Evolutionary conservation across 2,888 invertebrate species (phyloP), one percentile per base, ranked within the genome.

Genomic region (Plagiodera versicolora): DNA sequence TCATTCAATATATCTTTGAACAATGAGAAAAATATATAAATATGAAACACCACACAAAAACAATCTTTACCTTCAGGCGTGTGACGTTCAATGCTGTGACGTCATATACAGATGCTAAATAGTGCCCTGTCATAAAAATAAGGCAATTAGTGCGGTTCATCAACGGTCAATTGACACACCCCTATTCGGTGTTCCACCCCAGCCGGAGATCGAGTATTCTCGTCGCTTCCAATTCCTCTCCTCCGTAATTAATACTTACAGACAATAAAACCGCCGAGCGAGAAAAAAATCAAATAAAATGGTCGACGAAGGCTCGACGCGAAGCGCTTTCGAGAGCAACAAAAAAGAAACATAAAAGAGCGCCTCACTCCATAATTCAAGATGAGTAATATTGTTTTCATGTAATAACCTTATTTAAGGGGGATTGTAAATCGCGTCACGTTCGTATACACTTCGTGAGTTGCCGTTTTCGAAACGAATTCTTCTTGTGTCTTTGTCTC

Each of bases 391-490:
- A 75, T 74, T 75, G 74, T 75, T 75, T 75, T 73, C 72, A 66
- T 74, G 74, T 75, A 74, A 74, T 74, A 75, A 75, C 74, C 74
- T 74, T 72, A 75, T 75, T 75, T 72, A 71, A 72, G 70, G 70
- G 39, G 70, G 72, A 73, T 73, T 69, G 72, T 70, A 73, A 72
- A 72, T 72, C 74, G 70, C 67, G 73, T 74, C 74, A 75, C 74
- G 74, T 74, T 72, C 68, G 67, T 63, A 67, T 64, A 68, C 69
- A 68, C 68, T 65, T 67, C 69, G 67, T 68, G 67, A 65, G 52
- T 49, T 50, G 44, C 55, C 53, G 53, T 53, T 46, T 48, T 16
- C 47, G 45, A 56, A 32, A 24, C 56, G 49, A 56, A 47, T 28
- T 53, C 45, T 45, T 19, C 51, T 39, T 39, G 14, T 39, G 35